Evolutionary conservation across 92 coral and sea anemone genomes (phyloP), one percentile per base, ranked within the genome.

Genomic region (Porites rus): DNA sequence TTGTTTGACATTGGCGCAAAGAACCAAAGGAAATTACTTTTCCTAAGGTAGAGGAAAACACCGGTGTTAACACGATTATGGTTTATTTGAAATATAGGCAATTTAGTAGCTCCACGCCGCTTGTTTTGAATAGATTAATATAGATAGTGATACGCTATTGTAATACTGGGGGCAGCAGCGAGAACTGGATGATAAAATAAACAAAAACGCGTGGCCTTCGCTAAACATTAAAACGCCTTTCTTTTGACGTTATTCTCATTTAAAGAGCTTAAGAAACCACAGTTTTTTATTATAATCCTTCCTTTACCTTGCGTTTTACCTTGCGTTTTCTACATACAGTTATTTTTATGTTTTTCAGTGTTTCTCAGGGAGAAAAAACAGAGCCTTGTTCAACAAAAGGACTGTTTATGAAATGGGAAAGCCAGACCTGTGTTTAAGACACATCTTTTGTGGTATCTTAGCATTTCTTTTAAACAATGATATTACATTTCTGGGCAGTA

Each of bases 61-160:
- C 75, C 88, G 76, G 96, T 95, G 98, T 93, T 95, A 95, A 95
- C 96, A 78, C 78, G 96, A 95, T 95, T 95, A 93, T 53, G 88
- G 86, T 85, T 65, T 76, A 82, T 81, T 91, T 85, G 87, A 94
- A 90, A 86, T 83, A 82, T 69, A 82, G 88, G 82, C 88, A 94
- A 84, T 87, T 89, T 87, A 81, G 84, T 74, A 72, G 84, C 75
- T 72, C 70, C 76, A 81, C 84, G 83, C 71, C 84, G 93, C 90
- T 85, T 84, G 88, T 92, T 89, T 91, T 87, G 88, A 62, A 65
- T 67, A 90, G 93, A 95, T 95, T 88, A 93, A 91, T 93, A 93
- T 76, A 72, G 93, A 91, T 93, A 90, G 72, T 80, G 77, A 75
- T 61, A 68, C 70, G 28, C 92, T 51, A 93, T 92, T 92, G 96